Evolutionary conservation across 2,113 vertebrate genomes (phyloP), one percentile per base, ranked within the genome.

Genomic region (Labrus mixtus): DNA sequence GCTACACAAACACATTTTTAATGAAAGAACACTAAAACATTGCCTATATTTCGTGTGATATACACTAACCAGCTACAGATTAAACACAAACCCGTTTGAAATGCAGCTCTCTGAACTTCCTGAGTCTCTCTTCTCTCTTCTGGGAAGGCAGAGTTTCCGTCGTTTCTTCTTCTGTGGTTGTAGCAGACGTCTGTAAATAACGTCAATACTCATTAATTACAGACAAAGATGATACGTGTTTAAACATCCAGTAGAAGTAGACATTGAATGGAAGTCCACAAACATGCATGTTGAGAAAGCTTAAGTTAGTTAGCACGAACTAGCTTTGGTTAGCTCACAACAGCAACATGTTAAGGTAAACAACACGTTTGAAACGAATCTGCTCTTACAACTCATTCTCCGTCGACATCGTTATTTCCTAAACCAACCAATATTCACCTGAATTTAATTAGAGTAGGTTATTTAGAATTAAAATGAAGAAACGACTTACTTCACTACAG

Each of bases 31-130:
- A 33, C 29, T 33, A 33, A 33, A 33, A 33, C 6, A 33, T 33
- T 6, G 4, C 29, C 29, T 33, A 33, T 33, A 6, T 33, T 33
- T 33, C 4, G 4, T 33, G 29, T 33, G 29, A 33, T 33, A 33
- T 33, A 6, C 6, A 33, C 29, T 33, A 33, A 33, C 6, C 29
- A 33, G 29, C 4, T 33, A 33, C 29, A 33, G 29, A 33, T 33
- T 6, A 33, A n/a, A 1, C 15, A 68, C 92, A 90, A 67, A 98
- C 98, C 92, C 96, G 94, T 87, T 96, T 97, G 72, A 98, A 88
- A 78, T 98, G 97, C 0, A 99, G 92, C 86, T 99, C 98, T 20
- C 97, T 86, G 84, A 99, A 98, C 65, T 95, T 97, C 2, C 96
- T 91, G 17, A 98, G 91, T 22, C 95, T 93, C 15, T 91, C 95